phyloP scores from a whole-genome alignment of 2,797 vertebrate species.

The Crocodylus rhombifer region DNA sequence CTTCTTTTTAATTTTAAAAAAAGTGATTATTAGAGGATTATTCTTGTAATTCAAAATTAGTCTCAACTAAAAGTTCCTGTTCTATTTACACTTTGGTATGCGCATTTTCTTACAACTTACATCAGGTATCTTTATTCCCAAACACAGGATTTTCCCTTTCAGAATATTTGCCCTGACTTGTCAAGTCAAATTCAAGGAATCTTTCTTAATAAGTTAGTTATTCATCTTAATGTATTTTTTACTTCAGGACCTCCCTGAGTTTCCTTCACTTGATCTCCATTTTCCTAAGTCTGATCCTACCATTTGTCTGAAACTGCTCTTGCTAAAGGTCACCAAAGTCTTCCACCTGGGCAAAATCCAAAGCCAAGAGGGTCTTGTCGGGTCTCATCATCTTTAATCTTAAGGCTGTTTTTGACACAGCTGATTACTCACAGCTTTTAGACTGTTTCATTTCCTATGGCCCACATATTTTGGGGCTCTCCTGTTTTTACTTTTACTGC shows the following conservation, averaged over 20 bases:
- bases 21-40: not conserved
- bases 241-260: not conserved
- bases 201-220: not conserved
- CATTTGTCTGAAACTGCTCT: not conserved
- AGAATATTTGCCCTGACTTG: not conserved
- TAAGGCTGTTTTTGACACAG: not conserved
- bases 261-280: not conserved
- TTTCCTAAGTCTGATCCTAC: conserved; percentile 3
- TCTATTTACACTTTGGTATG: not conserved
- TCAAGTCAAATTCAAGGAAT: not conserved
- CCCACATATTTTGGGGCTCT: not conserved
- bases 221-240: not conserved
- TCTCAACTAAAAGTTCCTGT: not conserved
- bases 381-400: not conserved
- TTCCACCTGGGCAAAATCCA: not conserved
- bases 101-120: not conserved
- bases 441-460: not conserved
- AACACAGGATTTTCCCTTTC: not conserved
- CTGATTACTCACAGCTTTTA: not conserved
- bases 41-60: not conserved
- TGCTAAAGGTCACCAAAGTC: not conserved
- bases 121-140: not conserved
- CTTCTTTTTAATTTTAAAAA: not conserved
- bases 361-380: not conserved
- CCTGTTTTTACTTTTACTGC: not conserved